Evolutionary conservation across 2,113 vertebrate genomes (phyloP).

Genomic region (Bucco capensis): DNA sequence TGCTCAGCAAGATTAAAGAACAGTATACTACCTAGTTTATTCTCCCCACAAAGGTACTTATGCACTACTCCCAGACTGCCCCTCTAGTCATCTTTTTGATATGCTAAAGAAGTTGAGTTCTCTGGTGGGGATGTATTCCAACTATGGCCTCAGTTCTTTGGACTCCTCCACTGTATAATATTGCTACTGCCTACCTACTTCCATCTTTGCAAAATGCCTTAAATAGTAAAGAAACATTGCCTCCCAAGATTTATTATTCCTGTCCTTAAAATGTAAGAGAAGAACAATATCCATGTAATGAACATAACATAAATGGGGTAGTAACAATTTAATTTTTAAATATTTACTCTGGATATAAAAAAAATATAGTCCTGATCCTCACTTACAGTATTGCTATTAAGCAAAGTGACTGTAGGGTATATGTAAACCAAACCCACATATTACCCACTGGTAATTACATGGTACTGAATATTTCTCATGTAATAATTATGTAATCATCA

Average conservation of each 20-base stretch:
- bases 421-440: background rate
- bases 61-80: background rate
- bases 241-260: background rate
- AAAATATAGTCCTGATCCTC: background rate
- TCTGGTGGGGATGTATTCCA: background rate
- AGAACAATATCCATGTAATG: background rate
- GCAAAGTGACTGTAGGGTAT: background rate
- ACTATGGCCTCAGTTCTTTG: background rate
- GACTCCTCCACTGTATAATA: background rate
- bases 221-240: background rate
- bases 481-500: conserved; percentile 26
- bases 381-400: background rate
- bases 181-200: background rate
- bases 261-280: background rate
- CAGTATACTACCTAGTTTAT: background rate
- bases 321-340: background rate
- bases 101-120: background rate
- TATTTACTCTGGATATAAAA: background rate
- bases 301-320: background rate
- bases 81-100: background rate
- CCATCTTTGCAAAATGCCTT: background rate
- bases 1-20: background rate
- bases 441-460: conserved; percentile 17
- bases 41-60: background rate
- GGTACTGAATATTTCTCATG: background rate